phyloP scores from a whole-genome alignment of 1,140 invertebrate species.

The Nomia melanderi region DNA sequence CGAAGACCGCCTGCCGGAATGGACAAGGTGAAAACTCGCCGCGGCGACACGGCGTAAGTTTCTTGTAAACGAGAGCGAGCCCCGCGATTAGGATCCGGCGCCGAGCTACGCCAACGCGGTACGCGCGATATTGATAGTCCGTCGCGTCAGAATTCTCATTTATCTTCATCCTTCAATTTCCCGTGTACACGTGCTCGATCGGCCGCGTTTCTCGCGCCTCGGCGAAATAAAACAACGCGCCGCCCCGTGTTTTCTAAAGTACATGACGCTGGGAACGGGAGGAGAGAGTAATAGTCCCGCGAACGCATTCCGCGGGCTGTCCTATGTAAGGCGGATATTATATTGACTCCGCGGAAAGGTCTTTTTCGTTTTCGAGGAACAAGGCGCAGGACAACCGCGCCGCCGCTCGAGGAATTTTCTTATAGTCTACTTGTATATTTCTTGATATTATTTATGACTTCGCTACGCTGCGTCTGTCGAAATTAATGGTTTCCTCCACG shows the following conservation, averaged over 20 bases:
- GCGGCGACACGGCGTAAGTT: not conserved
- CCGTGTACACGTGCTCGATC: constrained; percentile 41
- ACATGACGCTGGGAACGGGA: not conserved
- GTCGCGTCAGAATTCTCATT: constrained; percentile 36
- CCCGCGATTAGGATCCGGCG: too few species aligned
- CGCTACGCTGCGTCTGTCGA: not conserved
- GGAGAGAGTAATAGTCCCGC: constrained; percentile 17
- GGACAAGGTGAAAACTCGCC: constrained; percentile 15
- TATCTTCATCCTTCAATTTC: constrained; percentile 54
- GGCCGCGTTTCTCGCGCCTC: not conserved
- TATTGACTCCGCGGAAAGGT: not conserved
- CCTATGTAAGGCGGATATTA: constrained; percentile 33
- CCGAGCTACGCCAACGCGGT: not conserved
- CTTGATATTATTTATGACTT: constrained; percentile 24
- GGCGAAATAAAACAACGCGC: constrained; percentile 23
- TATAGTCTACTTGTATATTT: not conserved
- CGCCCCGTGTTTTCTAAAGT: constrained; percentile 26
- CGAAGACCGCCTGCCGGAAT: not conserved
- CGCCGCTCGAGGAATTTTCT: not conserved
- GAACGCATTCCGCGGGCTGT: constrained; percentile 15
- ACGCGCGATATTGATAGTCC: constrained; percentile 34
- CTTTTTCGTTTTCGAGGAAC: not conserved
- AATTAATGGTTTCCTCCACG: constrained; percentile 31
- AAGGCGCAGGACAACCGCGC: too few species aligned
- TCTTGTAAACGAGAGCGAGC: not conserved